Evolutionary conservation across 2,797 vertebrate genomes (phyloP).

Genomic region (Tympanoctomys barrerae): DNA sequence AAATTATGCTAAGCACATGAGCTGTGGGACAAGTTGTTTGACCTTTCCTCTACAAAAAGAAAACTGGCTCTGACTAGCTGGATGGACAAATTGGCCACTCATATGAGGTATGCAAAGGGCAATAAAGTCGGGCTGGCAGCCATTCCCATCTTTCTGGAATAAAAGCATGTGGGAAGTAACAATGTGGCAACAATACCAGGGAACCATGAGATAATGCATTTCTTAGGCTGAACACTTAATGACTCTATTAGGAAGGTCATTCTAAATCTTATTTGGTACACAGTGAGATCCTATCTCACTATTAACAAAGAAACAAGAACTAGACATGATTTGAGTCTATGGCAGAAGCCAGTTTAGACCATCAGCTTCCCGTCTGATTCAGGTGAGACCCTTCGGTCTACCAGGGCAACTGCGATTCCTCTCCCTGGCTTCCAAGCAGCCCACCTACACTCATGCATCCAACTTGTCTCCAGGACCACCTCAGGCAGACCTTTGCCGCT

Average conservation of each 20-base stretch:
- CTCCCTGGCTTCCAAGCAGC: background rate
- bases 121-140: background rate
- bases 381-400: background rate
- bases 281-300: background rate
- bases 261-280: background rate
- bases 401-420: background rate
- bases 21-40: background rate
- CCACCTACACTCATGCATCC: background rate
- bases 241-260: background rate
- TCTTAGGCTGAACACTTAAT: background rate
- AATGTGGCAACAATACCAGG: background rate
- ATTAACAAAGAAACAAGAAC: background rate
- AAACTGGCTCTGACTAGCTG: constrained; percentile 16
- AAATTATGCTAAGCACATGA: background rate
- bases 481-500: background rate
- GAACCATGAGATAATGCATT: background rate
- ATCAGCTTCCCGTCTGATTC: background rate
- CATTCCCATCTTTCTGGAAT: background rate
- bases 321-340: background rate
- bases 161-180: background rate
- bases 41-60: constrained; percentile 22
- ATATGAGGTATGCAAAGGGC: background rate
- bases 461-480: background rate
- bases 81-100: background rate
- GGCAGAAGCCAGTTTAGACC: background rate